A percentile compares a stretch with the other conserved stretches of the same genome.
phyloP scores from a whole-genome alignment of 2,113 vertebrate genomes.

The Malaclemys terrapin region DNA sequence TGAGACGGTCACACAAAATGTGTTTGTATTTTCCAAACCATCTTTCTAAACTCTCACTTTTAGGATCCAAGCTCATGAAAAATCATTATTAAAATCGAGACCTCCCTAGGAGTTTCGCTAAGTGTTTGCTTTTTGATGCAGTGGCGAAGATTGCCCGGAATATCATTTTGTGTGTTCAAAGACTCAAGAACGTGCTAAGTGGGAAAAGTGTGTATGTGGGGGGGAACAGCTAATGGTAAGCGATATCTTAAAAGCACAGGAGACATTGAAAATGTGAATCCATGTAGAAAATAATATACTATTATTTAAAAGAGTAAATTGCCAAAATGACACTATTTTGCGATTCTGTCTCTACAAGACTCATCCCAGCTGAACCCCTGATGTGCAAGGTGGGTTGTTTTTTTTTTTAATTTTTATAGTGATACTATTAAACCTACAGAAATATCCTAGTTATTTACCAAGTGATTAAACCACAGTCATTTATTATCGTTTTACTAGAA shows the following conservation, averaged over 20 bases:
- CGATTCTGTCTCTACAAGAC: slow-evolving; percentile 55
- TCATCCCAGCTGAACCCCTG: slow-evolving; percentile 68
- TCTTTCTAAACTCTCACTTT: slow-evolving; percentile 65
- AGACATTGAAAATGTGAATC: slow-evolving; percentile 74
- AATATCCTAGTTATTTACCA: slow-evolving; percentile 79
- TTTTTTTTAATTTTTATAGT: neutral
- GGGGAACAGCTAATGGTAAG: slow-evolving; percentile 63
- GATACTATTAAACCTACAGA: slow-evolving; percentile 70
- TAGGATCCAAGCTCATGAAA: slow-evolving; percentile 68
- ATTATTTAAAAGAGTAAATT: slow-evolving; percentile 82
- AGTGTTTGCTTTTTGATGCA: slow-evolving; percentile 69
- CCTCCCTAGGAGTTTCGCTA: slow-evolving; percentile 70
- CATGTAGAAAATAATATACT: slow-evolving; percentile 75
- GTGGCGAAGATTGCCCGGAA: slow-evolving; percentile 63
- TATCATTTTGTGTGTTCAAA: slow-evolving; percentile 70
- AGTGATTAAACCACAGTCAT: slow-evolving; percentile 80
- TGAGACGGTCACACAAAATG: slow-evolving; percentile 62
- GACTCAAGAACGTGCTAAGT: slow-evolving; percentile 54
- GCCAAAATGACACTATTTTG: slow-evolving; percentile 72
- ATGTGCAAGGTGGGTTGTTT: neutral
- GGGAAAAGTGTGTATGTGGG: neutral
- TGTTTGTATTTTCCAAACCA: slow-evolving; percentile 67
- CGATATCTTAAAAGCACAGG: slow-evolving; percentile 77
- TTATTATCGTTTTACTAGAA: slow-evolving; percentile 77
- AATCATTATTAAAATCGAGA: slow-evolving; percentile 64